phyloP scores from a whole-genome alignment of 2,888 invertebrate genomes.

The Drosophila diplacantha region DNA sequence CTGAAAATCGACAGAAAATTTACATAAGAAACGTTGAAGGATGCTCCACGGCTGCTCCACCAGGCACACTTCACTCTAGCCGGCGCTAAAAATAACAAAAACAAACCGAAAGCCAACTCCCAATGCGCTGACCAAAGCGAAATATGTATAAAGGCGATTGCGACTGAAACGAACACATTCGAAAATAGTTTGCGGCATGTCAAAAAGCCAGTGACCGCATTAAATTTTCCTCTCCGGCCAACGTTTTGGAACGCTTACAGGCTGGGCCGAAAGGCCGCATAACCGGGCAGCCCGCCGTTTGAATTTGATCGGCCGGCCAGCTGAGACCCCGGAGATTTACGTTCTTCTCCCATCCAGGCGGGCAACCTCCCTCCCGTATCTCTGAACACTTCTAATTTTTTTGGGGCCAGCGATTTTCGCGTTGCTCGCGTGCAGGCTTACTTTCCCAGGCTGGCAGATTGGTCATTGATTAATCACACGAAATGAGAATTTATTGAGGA shows the following conservation, averaged over 20 bases:
- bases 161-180: slow-evolving; percentile 43
- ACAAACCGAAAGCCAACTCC: slow-evolving; percentile 22
- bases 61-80: slow-evolving; percentile 40
- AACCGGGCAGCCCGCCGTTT: slow-evolving; percentile 22
- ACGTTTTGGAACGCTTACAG: slow-evolving; percentile 67
- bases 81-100: slow-evolving; percentile 66
- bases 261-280: slow-evolving; percentile 28
- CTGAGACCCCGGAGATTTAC: slow-evolving; percentile 39
- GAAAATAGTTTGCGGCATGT: slow-evolving; percentile 67
- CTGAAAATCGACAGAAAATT: slow-evolving; percentile 49
- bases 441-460: slow-evolving; percentile 29
- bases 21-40: slow-evolving; percentile 63
- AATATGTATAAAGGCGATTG: slow-evolving; percentile 37
- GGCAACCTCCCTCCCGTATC: not conserved
- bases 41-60: slow-evolving; percentile 50
- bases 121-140: slow-evolving; percentile 57
- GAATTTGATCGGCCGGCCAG: slow-evolving; percentile 29
- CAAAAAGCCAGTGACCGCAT: slow-evolving; percentile 74
- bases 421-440: slow-evolving; percentile 25
- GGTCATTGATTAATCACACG: slow-evolving; percentile 32
- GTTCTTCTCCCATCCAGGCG: slow-evolving; percentile 22
- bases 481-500: slow-evolving; percentile 37
- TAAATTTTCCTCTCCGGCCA: slow-evolving; percentile 51
- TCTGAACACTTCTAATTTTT: slow-evolving; percentile 26
- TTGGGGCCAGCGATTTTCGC: slow-evolving; percentile 8